phyloP scores from a whole-genome alignment of 2,888 invertebrate species.

The Diploptera punctata region DNA sequence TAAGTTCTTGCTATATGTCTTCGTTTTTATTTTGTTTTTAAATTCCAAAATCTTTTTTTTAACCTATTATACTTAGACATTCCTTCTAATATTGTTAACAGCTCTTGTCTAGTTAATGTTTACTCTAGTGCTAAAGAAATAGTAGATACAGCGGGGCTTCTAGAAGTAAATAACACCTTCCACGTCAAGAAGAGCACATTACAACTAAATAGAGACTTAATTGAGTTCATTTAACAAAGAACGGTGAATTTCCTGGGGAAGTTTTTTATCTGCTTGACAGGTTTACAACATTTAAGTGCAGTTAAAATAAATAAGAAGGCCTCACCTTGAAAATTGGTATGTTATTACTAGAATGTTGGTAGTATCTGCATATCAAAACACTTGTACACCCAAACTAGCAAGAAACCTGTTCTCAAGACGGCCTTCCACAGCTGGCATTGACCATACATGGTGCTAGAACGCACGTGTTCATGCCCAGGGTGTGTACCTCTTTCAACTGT shows the following conservation, averaged over 20 bases:
- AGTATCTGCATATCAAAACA: conserved; percentile 36
- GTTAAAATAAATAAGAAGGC: neutral
- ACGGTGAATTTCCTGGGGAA: neutral
- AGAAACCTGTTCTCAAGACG: conserved; percentile 32
- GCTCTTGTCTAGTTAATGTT: too few relatives aligned
- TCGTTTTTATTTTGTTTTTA: too few relatives aligned
- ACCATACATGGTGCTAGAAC: conserved; percentile 26
- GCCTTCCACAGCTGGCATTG: conserved; percentile 29
- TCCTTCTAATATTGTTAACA: too few relatives aligned
- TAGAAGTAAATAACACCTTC: too few relatives aligned
- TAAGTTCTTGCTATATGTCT: too few relatives aligned
- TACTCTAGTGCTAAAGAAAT: too few relatives aligned
- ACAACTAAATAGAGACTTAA: neutral
- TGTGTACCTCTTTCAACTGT: conserved; percentile 20
- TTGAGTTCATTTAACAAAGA: neutral
- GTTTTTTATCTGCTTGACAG: neutral
- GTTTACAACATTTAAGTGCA: neutral
- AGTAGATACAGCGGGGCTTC: too few relatives aligned
- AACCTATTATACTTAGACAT: too few relatives aligned
- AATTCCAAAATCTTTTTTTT: too few relatives aligned
- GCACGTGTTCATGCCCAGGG: conserved; percentile 33
- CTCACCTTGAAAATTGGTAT: conserved; percentile 14
- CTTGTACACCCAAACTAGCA: conserved; percentile 32
- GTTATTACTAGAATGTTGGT: neutral
- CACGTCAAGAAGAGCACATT: too few relatives aligned